Evolutionary conservation across 2,113 vertebrate genomes (phyloP).

Genomic region (Epinephelus lanceolatus): DNA sequence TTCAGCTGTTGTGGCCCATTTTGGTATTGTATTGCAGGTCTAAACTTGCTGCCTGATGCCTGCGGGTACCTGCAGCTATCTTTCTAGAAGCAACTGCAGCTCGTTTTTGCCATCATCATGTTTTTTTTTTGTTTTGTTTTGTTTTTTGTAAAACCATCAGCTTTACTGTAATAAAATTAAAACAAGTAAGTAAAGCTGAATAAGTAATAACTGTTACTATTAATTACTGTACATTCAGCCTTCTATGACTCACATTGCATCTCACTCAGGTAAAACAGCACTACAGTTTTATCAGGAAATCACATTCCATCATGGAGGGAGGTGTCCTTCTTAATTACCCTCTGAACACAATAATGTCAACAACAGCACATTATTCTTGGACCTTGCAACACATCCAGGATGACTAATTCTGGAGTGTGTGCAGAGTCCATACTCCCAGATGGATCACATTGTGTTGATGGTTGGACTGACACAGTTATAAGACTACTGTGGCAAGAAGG

Average conservation of each 20-base stretch:
- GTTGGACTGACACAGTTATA: conserved; percentile 47
- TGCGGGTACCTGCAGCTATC: not conserved
- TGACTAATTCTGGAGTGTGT: conserved; percentile 68
- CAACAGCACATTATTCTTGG: conserved; percentile 42
- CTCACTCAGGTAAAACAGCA: conserved; percentile 21
- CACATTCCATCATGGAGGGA: conserved; percentile 47
- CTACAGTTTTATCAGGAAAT: conserved; percentile 45
- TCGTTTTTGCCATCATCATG: not conserved
- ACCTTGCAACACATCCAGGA: conserved; percentile 64
- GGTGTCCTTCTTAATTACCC: conserved; percentile 50
- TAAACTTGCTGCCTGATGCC: not conserved
- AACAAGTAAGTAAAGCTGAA: not conserved
- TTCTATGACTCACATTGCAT: conserved; percentile 28
- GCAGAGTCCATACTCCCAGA: conserved; percentile 54
- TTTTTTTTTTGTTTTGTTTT: too few species aligned
- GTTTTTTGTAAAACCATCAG: not conserved
- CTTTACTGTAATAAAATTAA: not conserved
- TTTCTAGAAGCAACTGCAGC: not conserved
- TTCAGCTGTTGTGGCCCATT: too few species aligned
- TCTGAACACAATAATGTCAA: conserved; percentile 56
- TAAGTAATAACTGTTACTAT: not conserved
- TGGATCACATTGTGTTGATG: conserved; percentile 40
- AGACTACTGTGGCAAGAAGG: conserved; percentile 62
- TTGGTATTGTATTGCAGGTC: not conserved
- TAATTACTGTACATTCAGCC: not conserved